phyloP scores from a whole-genome alignment of 2,888 invertebrate genomes.

The Miltochrista miniata region DNA sequence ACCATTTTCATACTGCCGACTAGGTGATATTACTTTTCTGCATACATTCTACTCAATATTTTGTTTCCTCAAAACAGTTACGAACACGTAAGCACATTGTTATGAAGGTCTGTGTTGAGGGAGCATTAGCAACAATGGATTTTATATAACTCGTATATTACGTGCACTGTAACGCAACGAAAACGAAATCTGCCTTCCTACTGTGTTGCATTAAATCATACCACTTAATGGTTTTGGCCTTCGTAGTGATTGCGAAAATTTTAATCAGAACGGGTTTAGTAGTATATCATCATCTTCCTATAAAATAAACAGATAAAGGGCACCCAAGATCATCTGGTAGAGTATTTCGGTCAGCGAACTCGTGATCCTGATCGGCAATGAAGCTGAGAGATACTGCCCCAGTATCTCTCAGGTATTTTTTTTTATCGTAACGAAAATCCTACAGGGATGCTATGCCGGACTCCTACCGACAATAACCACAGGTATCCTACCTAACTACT shows the following conservation, averaged over 20 bases:
- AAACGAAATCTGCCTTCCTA: constrained; percentile 59
- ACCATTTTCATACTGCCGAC: constrained; percentile 5
- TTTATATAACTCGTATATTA: constrained; percentile 64
- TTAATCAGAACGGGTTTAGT: constrained; percentile 24
- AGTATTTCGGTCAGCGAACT: too few relatives aligned
- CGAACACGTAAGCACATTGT: constrained; percentile 41
- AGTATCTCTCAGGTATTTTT: too few relatives aligned
- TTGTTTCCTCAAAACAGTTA: constrained; percentile 25
- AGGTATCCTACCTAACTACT: too few relatives aligned
- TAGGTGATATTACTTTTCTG: background rate
- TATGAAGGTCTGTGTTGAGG: constrained; percentile 42
- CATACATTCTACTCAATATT: constrained; percentile 21
- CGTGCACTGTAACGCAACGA: constrained; percentile 48
- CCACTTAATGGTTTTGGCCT: constrained; percentile 49
- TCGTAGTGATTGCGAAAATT: constrained; percentile 44
- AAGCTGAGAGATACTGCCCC: too few relatives aligned
- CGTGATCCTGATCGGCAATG: too few relatives aligned
- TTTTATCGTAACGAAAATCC: too few relatives aligned
- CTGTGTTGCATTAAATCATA: constrained; percentile 57
- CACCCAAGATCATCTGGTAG: too few relatives aligned
- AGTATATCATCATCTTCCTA: too few relatives aligned
- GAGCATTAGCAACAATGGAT: constrained; percentile 55
- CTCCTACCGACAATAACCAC: too few relatives aligned
- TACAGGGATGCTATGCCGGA: too few relatives aligned
- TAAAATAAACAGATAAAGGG: too few relatives aligned